Evolutionary conservation across 2,797 vertebrate species (phyloP), one percentile per base, ranked within the genome.

Genomic region (Anguilla obscura): DNA sequence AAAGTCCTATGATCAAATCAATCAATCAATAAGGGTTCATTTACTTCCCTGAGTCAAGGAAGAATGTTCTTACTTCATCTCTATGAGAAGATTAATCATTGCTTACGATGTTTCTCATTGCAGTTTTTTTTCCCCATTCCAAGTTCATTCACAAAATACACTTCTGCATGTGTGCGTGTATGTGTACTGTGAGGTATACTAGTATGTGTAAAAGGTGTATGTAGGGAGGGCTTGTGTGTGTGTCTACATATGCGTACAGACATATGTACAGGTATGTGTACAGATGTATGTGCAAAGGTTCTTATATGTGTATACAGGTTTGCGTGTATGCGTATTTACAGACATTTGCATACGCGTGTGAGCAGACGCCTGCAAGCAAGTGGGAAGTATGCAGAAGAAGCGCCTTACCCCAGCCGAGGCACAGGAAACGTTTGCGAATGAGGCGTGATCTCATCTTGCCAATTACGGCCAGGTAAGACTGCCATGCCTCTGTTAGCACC

Each of bases 401-500:
- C 69, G 0, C 80, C 98, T 95, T 96, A 99, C 99, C 99, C 98
- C 98, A 99, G 94, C 98, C 99, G 92, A 99, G 96, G 96, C 99
- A 99, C 92, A 99, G 97, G 92, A 99, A 99, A 88, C 99, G 97
- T 92, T 99, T 99, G 93, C 98, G 98, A 93, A 99, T 98, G 83
- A 99, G 97, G 90, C 99, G 96, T n/a, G 97, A 97, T 91, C 98
- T 97, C 95, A 98, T 98, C 95, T 98, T 97, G 93, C 99, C 98
- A 40, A 98, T 98, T 93, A 99, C 98, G 0, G 98, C 98, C 94
- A 99, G 96, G 94, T 99, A 99, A 92, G 99, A 99, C 94, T 99
- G 99, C 99, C 98, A 99, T 54, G 99, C 99, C 94, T 99, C 99
- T 0, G 99, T 99, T 93, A 99, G 96, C 94, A 99, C 98, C 98